Conservation (phyloP, 1,140 invertebrate genomes). For the Lethrus apterus region DNA sequence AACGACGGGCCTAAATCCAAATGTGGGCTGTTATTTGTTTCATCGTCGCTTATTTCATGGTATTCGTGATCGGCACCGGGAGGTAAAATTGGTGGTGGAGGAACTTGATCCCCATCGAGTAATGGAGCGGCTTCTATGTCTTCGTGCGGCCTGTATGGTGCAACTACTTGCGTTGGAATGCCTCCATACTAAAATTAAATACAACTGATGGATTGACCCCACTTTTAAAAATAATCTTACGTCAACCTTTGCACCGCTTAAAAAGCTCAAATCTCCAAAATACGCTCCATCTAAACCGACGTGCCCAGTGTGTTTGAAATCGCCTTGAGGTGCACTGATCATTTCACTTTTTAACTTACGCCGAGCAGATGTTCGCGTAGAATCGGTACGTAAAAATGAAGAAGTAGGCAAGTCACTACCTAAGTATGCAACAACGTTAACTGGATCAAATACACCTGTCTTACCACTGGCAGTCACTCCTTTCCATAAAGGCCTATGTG, state of each 20-base stretch:
- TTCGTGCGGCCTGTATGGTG: slow-evolving; percentile 80
- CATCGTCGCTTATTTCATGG: slow-evolving; percentile 87
- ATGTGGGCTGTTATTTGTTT: slow-evolving; percentile 43
- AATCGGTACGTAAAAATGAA: slow-evolving; percentile 44
- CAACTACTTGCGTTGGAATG: slow-evolving; percentile 76
- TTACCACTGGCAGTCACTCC: slow-evolving; percentile 78
- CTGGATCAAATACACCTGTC: slow-evolving; percentile 83
- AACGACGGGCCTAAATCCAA: slow-evolving; percentile 89
- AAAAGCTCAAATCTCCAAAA: slow-evolving; percentile 90
- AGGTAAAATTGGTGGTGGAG: slow-evolving; percentile 29
- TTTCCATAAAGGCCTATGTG: slow-evolving; percentile 63
- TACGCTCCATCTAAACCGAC: slow-evolving; percentile 94
- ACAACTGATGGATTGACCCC: neutral
- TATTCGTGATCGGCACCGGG: slow-evolving; percentile 66
- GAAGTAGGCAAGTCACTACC: slow-evolving; percentile 65
- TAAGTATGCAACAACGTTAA: slow-evolving; percentile 80
- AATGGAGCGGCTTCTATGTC: slow-evolving; percentile 57
- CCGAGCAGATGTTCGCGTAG: slow-evolving; percentile 52
- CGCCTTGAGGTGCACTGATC: slow-evolving; percentile 95
- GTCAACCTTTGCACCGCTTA: slow-evolving; percentile 52
- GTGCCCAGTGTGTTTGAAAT: slow-evolving; percentile 92
- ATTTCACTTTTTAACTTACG: slow-evolving; percentile 78
- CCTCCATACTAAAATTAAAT: slow-evolving; percentile 55
- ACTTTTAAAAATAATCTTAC: neutral
- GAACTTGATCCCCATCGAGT: slow-evolving; percentile 36